Base-by-base conservation (phyloP, 1,140 invertebrate genomes). In the Dinoponera quadriceps region DNA sequence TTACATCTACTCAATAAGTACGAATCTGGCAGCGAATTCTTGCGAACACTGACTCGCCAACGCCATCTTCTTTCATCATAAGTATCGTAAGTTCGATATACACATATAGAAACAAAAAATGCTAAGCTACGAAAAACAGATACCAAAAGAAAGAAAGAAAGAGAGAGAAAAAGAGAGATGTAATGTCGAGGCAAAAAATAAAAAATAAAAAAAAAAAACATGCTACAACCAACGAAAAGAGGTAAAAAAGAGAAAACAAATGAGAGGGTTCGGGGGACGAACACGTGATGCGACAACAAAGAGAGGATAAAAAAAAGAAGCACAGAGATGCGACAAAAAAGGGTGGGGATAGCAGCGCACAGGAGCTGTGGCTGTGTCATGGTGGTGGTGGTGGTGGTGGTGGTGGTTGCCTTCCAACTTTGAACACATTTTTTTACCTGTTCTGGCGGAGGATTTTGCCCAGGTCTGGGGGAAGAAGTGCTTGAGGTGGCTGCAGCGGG, bases 371-470 rank as follows among this genome's bases (percentile, higher is more conserved):
- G 89, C 85, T 85, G 84, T 85, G 57, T 65, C 14, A 83, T 77
- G 66, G 51, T 57, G 38, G 84, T 85, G 57, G 55, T 13, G 84
- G 38, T 44, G 11, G 38, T 44, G 7, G 38, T 44, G 38, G 38
- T 77, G 66, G 51, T 57, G 38, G 38, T 73, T 73, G 78, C 68
- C 75, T 86, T 85, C 82, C 69, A 82, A 85, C 54, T 89, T 59
- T 89, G 83, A 90, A 91, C 89, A 92, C 90, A 85, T 91, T 85
- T 92, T 85, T 85, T 96, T 95, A 96, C 95, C 95, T 95, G 95
- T 94, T 96, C 95, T 89, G 94, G 92, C 90, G 95, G 94, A 94
- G 95, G 93, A 91, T 95, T 93, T 93, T 95, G 95, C 92, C 95
- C 94, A 90, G 94, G 92, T 94, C 94, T 93, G 93, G 94, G 94